A percentile compares a stretch with the other conserved stretches of the same genome.
These are phyloP conservation scores for Peromyscus eremicus DNA, from an alignment of 2,797 vertebrate species.

Conservation along the genomic window DNA sequence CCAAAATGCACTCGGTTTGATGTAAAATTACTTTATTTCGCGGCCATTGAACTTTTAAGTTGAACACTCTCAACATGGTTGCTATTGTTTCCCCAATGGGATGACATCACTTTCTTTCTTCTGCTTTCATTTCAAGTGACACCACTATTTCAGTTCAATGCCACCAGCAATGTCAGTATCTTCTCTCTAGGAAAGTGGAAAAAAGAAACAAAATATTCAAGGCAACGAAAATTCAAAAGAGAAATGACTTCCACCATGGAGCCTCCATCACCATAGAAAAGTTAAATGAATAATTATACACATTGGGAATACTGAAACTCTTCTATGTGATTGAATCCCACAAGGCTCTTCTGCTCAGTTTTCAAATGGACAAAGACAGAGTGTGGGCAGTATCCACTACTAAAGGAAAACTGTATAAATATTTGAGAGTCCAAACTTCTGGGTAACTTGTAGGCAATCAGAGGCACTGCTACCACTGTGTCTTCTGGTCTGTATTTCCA, in stretches of 20 bases:
- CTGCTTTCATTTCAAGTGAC: background rate
- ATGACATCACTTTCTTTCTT: background rate
- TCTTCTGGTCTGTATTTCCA: background rate
- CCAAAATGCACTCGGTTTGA: background rate
- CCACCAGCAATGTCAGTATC: background rate
- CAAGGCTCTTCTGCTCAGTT: background rate
- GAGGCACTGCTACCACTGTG: background rate
- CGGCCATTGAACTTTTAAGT: rapidly evolving
- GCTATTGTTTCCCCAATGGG: background rate
- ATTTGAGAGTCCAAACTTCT: background rate
- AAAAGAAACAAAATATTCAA: background rate
- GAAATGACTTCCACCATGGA: background rate
- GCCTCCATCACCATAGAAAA: background rate
- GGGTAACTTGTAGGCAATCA: background rate
- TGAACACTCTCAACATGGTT: background rate
- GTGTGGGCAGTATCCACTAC: background rate
- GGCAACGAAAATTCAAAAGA: background rate
- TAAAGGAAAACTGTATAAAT: background rate
- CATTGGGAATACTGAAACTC: background rate
- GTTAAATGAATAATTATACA: background rate
- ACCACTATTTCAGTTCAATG: background rate
- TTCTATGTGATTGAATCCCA: background rate
- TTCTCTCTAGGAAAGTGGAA: background rate
- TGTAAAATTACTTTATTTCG: background rate
- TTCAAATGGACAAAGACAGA: background rate